Evolutionary conservation across 2,888 invertebrate species (phyloP), one percentile per base, ranked within the genome.

Genomic region (Lasioglossum marginatum): DNA sequence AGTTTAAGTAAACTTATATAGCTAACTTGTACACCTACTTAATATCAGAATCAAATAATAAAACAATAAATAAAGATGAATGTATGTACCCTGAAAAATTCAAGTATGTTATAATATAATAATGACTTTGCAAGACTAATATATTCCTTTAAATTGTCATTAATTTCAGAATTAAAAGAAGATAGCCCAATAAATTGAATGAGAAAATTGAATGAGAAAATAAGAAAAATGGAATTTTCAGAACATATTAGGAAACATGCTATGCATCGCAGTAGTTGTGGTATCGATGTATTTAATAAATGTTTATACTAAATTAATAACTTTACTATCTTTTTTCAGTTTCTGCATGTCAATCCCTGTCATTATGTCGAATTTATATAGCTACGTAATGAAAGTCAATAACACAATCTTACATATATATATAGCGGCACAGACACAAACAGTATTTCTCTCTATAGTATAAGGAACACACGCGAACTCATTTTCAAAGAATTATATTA

Each of bases 381-480:
- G 77, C 83, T 90, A 88, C 45, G 63, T 75, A 87, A 88, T 82
- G 83, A 90, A 88, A 90, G 85, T 90, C 83, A 87, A 82, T 85
- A 88, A 91, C 91, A 86, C 86, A 90, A 91, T 90, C 87, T 90
- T 87, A 86, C 85, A 76, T 90, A 88, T 87, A 86, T 84, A 76
- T 90, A 88, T 91, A 92, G 90, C 93, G 93, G 92, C 93, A 93
- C 92, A 93, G 91, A 92, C 92, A 93, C 91, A 89, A 92, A 93
- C 91, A 89, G 89, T 90, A 91, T 88, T 90, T 91, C 88, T 91
- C 89, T 91, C 89, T 92, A 92, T 88, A 78, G 86, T 80, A 87
- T 87, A 91, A 92, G 92, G 89, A 92, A 92, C 92, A 92, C 91
- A 89, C 91, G 88, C 89, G 88, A 92, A 89, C 88, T 89, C 87